Conservation (phyloP, 1,140 invertebrate genomes). For the Pseudomyrmex concolor region DNA sequence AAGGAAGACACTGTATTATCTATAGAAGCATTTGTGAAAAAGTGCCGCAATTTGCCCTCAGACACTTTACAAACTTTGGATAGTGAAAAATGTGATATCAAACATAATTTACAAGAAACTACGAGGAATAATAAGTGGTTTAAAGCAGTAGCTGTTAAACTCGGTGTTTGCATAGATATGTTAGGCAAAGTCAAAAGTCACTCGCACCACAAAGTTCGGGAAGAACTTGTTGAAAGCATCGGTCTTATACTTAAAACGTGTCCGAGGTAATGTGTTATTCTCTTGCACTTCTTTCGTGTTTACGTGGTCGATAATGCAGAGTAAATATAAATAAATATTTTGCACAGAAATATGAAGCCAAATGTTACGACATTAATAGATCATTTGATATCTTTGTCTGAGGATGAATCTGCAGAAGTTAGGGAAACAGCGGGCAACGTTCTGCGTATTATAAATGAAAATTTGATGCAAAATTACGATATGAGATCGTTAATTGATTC, state of each 20-base stretch:
- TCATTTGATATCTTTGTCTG: slow-evolving; percentile 86
- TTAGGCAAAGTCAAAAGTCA: slow-evolving; percentile 85
- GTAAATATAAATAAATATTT: slow-evolving; percentile 57
- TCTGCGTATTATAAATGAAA: slow-evolving; percentile 81
- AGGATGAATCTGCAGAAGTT: slow-evolving; percentile 86
- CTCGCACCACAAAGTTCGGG: slow-evolving; percentile 86
- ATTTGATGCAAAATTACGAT: slow-evolving; percentile 73
- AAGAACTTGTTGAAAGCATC: slow-evolving; percentile 85
- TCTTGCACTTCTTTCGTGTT: slow-evolving; percentile 4
- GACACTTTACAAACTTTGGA: slow-evolving; percentile 53
- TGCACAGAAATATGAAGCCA: slow-evolving; percentile 86
- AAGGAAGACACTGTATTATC: slow-evolving; percentile 56
- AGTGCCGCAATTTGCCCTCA: slow-evolving; percentile 1
- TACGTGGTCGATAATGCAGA: slow-evolving; percentile 31
- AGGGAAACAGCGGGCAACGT: slow-evolving; percentile 78
- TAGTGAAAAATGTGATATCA: slow-evolving; percentile 71
- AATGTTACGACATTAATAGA: slow-evolving; percentile 86
- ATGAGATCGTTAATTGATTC: slow-evolving; percentile 84
- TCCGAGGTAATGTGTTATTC: slow-evolving; percentile 80
- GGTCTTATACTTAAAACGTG: slow-evolving; percentile 85
- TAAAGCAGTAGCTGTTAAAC: slow-evolving; percentile 85
- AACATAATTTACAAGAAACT: slow-evolving; percentile 82
- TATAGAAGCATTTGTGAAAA: slow-evolving; percentile 33
- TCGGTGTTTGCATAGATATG: slow-evolving; percentile 84
- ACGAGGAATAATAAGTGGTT: slow-evolving; percentile 86